A percentile compares a stretch with the other conserved stretches of the same genome.
These are phyloP conservation scores for Brachyhypopomus occidentalis DNA, from an alignment of 2,113 vertebrate genomes.

Conservation along the genomic window DNA sequence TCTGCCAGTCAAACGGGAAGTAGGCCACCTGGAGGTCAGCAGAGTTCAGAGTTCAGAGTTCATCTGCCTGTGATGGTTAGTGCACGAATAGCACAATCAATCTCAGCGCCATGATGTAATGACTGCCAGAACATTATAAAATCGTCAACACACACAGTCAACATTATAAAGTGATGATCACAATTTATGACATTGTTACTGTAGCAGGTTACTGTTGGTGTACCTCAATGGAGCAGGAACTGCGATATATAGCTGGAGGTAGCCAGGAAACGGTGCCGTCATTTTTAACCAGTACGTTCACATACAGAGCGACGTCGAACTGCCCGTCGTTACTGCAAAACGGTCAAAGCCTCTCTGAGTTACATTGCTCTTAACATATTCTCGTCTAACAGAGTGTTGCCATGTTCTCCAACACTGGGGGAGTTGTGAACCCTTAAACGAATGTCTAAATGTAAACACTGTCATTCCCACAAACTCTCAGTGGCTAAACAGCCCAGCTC, in stretches of 20 bases:
- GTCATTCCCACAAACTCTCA: not conserved
- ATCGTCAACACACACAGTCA: not conserved
- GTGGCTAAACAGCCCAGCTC: not conserved
- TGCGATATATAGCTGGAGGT: slow-evolving; percentile 85
- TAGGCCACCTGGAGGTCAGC: slow-evolving; percentile 78
- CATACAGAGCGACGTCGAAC: slow-evolving; percentile 82
- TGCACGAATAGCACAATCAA: too few species aligned
- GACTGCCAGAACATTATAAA: too few species aligned
- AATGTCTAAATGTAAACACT: not conserved
- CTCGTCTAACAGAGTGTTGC: too few species aligned
- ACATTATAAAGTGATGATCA: not conserved
- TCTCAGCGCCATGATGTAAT: too few species aligned
- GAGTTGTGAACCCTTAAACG: not conserved
- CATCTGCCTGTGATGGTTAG: not conserved
- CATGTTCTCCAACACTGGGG: too few species aligned
- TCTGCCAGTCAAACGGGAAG: slow-evolving; percentile 93
- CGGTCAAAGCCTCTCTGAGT: not conserved
- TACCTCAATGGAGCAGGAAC: slow-evolving; percentile 83
- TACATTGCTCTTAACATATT: not conserved
- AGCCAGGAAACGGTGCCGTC: slow-evolving; percentile 82
- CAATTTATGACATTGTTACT: not conserved
- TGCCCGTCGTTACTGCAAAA: slow-evolving; percentile 83
- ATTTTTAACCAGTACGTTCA: slow-evolving; percentile 79
- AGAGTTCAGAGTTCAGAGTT: not conserved
- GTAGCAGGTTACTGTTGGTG: not conserved